Evolutionary conservation across 1,140 invertebrate genomes (phyloP).

Genomic region (Lepidurus arcticus): DNA sequence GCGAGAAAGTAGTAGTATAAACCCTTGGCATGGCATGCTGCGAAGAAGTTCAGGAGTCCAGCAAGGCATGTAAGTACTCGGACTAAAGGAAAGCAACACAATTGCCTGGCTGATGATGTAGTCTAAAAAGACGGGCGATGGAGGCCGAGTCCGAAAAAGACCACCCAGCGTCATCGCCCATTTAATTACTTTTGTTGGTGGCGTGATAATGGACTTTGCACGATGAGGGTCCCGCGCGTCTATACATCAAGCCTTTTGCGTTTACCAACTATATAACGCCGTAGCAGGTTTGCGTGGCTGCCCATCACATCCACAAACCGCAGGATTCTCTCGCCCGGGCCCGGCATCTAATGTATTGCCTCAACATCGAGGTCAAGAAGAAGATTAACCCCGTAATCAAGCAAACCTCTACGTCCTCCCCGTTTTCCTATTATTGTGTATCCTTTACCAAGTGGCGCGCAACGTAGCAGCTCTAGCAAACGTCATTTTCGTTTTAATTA

Average conservation of each 20-base stretch:
- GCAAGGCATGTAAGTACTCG: conserved; percentile 6
- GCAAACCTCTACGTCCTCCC: not conserved
- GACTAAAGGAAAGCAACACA: conserved; percentile 19
- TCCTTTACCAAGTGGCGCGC: not conserved
- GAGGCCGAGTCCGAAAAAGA: not conserved
- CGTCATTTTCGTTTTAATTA: not conserved
- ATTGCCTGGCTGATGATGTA: conserved; percentile 11
- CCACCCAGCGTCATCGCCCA: conserved; percentile 20
- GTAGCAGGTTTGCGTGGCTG: conserved; percentile 15
- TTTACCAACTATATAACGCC: not conserved
- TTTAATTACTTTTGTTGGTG: conserved; percentile 22
- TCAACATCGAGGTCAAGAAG: not conserved
- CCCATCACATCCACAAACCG: not conserved
- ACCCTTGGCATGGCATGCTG: conserved; percentile 2
- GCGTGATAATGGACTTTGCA: conserved; percentile 18
- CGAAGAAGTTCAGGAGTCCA: conserved; percentile 13
- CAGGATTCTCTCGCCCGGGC: not conserved
- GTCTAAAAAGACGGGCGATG: not conserved
- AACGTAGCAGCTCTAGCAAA: not conserved
- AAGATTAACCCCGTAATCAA: conserved; percentile 15
- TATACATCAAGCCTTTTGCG: not conserved
- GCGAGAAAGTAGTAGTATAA: not conserved
- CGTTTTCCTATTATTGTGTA: not conserved
- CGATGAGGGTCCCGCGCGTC: conserved; percentile 12
- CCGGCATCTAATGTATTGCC: not conserved